Percentiles rank a stretch among this genome's conserved stretches.
Evolutionary conservation across 2,113 vertebrate genomes (phyloP).

Genomic region (Forbesichthys agassizii): DNA sequence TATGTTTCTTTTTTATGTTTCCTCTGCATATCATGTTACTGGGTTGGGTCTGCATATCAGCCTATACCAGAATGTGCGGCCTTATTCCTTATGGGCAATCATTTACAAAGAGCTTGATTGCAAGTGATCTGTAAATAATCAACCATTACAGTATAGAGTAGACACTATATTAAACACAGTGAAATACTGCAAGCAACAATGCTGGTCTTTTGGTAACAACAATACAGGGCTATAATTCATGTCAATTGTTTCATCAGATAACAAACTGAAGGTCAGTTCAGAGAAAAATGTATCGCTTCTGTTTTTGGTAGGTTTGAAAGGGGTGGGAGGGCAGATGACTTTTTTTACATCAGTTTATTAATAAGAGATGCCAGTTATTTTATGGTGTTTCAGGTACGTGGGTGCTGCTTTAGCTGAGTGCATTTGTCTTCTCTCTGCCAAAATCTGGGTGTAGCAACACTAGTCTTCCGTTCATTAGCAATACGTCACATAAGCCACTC

Average conservation of each 20-base stretch:
- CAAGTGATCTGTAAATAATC: no score
- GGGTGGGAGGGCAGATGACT: neutral
- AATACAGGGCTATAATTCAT: slow-evolving; percentile 30
- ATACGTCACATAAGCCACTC: no score
- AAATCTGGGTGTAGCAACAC: neutral
- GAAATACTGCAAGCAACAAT: slow-evolving; percentile 18
- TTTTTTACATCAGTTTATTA: no score
- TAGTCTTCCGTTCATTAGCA: no score
- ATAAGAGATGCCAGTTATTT: no score
- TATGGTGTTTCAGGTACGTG: neutral
- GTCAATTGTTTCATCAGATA: slow-evolving; percentile 39
- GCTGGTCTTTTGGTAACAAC: slow-evolving; percentile 4
- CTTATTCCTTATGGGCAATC: no score
- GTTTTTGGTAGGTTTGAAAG: slow-evolving; percentile 16
- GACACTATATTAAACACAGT: neutral
- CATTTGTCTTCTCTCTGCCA: neutral
- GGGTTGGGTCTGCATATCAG: no score
- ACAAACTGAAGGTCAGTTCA: slow-evolving; percentile 33
- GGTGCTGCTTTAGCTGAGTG: neutral
- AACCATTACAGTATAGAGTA: no score
- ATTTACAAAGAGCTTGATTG: no score
- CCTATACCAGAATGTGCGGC: no score
- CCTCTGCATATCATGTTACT: no score
- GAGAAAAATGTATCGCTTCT: slow-evolving; percentile 30
- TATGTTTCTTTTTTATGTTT: no score